Base-by-base conservation (phyloP, 2,113 vertebrate species). In the Opisthocomus hoazin region DNA sequence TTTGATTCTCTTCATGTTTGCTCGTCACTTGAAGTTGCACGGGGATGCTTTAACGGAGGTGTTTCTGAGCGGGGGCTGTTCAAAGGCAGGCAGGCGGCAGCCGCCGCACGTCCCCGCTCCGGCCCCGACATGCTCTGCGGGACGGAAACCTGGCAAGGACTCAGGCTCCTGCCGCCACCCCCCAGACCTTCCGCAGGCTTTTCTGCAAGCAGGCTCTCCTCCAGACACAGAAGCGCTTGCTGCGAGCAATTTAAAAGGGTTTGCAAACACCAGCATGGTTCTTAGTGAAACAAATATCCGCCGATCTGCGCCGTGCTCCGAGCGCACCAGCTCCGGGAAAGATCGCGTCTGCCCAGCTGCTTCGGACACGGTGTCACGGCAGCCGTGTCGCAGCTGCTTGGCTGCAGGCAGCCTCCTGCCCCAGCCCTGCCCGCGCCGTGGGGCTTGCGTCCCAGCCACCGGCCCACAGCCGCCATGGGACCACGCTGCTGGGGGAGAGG, bases 251-350 rank as follows among this genome's bases (percentile, higher is more conserved):
- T 96, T 76, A 21, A 74, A 66, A 89, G 77, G 77, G 89, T 79
- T 92, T 93, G 90, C 94, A 92, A 92, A 89, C 94, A 96, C 54
- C 95, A 80, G 94, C 92, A 8, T n/a, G 89, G 93, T 15, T 93
- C 87, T 85, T 22, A 74, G 4, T 61, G 95, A 85, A 82, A 80
- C 78, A 88, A 93, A 95, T 30, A 76, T 11, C 78, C 84, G 53
- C 65, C 87, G 45, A 7, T 5, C 69, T 93, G 95, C 1, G 2
- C 50, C 4, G 5, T 7, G 4, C 53, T 18, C 83, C 1, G 0
- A 17, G n/a, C 73, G 76, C 83, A 45, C 3, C 26, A 6, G 86
- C 80, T 19, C 91, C 5, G 9, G n/a, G 54, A 68, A 8, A 14
- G 56, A 81, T 27, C 86, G 24, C 12, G 0, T 30, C 66, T 48